Percentiles rank a stretch among this genome's conserved stretches.
Evolutionary conservation across 2,888 invertebrate species (phyloP).

Genomic region (Platycnemis pennipes): DNA sequence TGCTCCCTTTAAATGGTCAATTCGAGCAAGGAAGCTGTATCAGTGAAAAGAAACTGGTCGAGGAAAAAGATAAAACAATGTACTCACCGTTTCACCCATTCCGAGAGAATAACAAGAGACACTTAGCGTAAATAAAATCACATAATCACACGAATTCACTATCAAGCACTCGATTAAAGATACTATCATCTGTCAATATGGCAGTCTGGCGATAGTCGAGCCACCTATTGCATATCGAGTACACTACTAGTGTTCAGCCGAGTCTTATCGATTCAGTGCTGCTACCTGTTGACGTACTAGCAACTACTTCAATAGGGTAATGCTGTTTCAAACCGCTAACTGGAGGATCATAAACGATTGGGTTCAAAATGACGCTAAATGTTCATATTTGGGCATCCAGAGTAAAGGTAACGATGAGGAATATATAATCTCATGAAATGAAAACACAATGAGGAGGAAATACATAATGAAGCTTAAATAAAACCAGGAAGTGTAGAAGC

Average conservation of each 20-base stretch:
- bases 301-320: not conserved
- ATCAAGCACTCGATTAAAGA: slow-evolving; percentile 35
- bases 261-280: not conserved
- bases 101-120: not conserved
- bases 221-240: slow-evolving; percentile 39
- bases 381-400: no score
- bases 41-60: not conserved
- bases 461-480: no score
- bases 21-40: not conserved
- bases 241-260: not conserved
- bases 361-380: no score
- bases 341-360: no score
- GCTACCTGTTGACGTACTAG: not conserved
- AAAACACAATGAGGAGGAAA: no score
- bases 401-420: no score
- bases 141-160: slow-evolving; percentile 61
- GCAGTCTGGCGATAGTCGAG: slow-evolving; percentile 37
- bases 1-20: not conserved
- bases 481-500: no score
- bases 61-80: not conserved
- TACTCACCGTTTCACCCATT: slow-evolving; percentile 61
- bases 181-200: slow-evolving; percentile 62
- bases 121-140: slow-evolving; percentile 6
- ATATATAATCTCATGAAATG: no score
- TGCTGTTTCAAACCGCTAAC: not conserved